Conservation (phyloP, 2,797 vertebrate species). For the Poeciliopsis infans region DNA sequence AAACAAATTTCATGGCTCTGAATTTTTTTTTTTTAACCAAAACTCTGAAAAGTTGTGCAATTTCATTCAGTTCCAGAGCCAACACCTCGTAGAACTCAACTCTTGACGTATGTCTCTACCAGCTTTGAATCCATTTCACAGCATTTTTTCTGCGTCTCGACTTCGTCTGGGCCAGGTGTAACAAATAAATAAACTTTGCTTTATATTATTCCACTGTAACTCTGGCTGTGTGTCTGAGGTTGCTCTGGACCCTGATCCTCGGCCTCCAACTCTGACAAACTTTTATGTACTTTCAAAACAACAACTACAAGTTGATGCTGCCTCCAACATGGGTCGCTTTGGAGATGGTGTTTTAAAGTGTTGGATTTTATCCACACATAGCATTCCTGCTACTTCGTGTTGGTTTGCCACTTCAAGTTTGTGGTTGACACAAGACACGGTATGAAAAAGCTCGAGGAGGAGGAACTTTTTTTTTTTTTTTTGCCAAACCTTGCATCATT, state of each 20-base stretch:
- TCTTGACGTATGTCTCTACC: not conserved
- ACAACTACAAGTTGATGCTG: not conserved
- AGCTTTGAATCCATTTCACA: not conserved
- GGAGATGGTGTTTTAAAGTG: not conserved
- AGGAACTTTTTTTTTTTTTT: not conserved
- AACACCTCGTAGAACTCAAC: not conserved
- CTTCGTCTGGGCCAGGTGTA: not conserved
- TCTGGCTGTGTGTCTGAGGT: not conserved
- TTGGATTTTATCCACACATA: not conserved
- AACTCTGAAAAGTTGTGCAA: not conserved
- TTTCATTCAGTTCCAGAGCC: not conserved
- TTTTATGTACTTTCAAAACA: not conserved
- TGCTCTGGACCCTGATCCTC: not conserved
- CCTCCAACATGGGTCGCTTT: not conserved
- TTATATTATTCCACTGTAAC: not conserved
- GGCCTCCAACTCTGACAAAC: not conserved
- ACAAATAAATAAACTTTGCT: not conserved
- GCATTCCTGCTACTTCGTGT: not conserved
- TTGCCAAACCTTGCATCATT: not conserved
- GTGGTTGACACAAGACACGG: not conserved
- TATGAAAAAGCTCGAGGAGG: not conserved
- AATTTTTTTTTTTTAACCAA: too few relatives aligned
- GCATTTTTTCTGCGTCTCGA: not conserved
- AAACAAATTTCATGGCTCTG: not conserved
- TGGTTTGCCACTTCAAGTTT: not conserved